Percentiles rank a stretch among this genome's conserved stretches.
Evolutionary conservation across 2,113 vertebrate species (phyloP).

Genomic region (Pardalotus punctatus): DNA sequence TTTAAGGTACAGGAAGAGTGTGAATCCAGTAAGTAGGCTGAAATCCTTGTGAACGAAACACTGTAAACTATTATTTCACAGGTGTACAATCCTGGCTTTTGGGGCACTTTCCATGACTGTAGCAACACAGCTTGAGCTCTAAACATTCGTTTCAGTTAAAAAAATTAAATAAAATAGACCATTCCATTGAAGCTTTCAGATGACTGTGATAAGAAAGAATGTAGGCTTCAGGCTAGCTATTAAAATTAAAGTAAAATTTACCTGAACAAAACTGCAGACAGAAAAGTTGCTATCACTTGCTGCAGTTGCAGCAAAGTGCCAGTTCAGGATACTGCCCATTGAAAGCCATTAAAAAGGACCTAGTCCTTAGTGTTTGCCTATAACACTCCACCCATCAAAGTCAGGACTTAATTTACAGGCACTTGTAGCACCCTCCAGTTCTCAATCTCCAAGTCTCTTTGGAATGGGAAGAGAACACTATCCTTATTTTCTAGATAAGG

Average conservation of each 20-base stretch:
- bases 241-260: conserved; percentile 21
- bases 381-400: neutral
- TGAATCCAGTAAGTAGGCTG: neutral
- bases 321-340: neutral
- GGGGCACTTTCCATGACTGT: neutral
- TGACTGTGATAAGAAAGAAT: neutral
- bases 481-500: conserved; percentile 25
- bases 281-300: neutral
- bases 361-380: neutral
- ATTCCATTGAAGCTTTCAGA: neutral
- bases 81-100: neutral
- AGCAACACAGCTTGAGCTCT: neutral
- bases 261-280: neutral
- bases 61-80: neutral
- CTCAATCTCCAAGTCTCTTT: neutral
- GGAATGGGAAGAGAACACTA: conserved; percentile 12
- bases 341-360: neutral
- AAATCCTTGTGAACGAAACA: neutral
- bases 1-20: neutral
- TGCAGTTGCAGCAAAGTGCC: neutral
- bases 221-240: neutral
- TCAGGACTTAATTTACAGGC: neutral
- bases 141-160: neutral
- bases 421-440: neutral
- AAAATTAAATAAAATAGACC: neutral